Base-by-base conservation (phyloP, 2,113 vertebrate genomes). In the Cynocephalus volans region DNA sequence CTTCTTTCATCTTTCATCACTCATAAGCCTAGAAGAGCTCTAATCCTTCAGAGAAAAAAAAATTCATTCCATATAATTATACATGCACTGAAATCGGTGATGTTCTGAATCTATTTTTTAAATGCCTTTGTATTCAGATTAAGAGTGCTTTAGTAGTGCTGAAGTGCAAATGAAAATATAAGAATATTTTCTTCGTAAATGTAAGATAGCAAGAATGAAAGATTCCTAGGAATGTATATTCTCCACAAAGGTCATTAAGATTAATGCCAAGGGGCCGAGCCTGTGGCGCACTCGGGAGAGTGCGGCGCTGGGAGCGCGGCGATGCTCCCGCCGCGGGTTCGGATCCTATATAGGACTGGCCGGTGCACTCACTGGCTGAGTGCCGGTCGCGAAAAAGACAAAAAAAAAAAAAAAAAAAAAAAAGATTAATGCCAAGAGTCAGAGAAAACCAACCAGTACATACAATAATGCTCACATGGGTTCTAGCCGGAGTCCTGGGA, bases 121-220 rank as follows among this genome's bases (percentile, higher is more conserved):
- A 56, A 77, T 41, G 8, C 6, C 31, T 19, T 17, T 69, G 4
- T 80, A 21, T 13, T 75, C 31, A 79, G 26, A 75, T 77, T 36
- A 50, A 45, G 19, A 84, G 6, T 41, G 24, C 21, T 15, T 93
- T 64, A 80, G 67, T 18, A 79, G 70, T 58, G 7, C 8, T 90
- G 31, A 85, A 80, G 4, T 90, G 1, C 26, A 93, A 84, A 62
- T 45, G n/a, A 65, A 96, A 95, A 84, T 58, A 73, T n/a, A 75
- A 18, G 23, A 17, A 76, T 73, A 41, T 75, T 56, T 80, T 88
- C 26, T 64, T n/a, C 85, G 10, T 92, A 36, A 90, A 52, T 64
- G 0, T 69, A 79, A 89, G 28, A 80, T 1, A 88, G 15, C 28
- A 75, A 60, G 5, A 72, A 50, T 84, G 81, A 64, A 90, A 76